Evolutionary conservation across 2,888 invertebrate genomes (phyloP), one percentile per base, ranked within the genome.

Genomic region (Chrysina gloriosa): DNA sequence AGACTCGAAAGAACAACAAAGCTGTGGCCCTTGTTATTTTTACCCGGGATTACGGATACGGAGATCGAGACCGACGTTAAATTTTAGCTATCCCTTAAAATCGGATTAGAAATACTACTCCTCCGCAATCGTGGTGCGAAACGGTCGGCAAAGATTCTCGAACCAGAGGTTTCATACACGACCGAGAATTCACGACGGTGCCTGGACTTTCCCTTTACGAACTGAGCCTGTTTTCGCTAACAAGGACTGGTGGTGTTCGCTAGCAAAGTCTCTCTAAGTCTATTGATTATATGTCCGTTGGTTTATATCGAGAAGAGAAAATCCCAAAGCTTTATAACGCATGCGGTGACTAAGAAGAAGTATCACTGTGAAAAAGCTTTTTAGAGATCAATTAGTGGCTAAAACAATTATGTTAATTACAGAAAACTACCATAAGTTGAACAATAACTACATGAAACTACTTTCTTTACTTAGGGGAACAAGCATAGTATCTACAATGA

Each of bases 21-120:
- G 42, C 52, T 39, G 31, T 31, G 16, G 21, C 74, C 75, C 78
- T 78, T 77, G 77, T 78, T 78, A 78, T 77, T 77, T 75, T 74
- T 72, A 74, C 71, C 74, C 76, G 58, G 69, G 73, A 74, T 73
- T 76, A 75, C 69, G 68, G 72, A 68, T 70, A 71, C 73, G 36
- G 56, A 75, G 75, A 77, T 77, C 74, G 72, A 75, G 76, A 75
- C 73, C 76, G 79, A 78, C 79, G 74, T 75, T 75, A 75, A 78
- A 78, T 77, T 79, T 75, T 74, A 76, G 74, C 76, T 68, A 76
- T 76, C 77, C 76, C 65, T 54, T 23, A 39, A 65, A 69, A 69
- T 69, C 69, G 69, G 69, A 69, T 69, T 63, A 56, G 65, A 45
- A 65, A 65, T 56, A 65, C 65, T 65, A 65, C 29, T 42, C 56